Conservation (phyloP, 1,140 invertebrate species). For the Meloidogyne chitwoodi region DNA sequence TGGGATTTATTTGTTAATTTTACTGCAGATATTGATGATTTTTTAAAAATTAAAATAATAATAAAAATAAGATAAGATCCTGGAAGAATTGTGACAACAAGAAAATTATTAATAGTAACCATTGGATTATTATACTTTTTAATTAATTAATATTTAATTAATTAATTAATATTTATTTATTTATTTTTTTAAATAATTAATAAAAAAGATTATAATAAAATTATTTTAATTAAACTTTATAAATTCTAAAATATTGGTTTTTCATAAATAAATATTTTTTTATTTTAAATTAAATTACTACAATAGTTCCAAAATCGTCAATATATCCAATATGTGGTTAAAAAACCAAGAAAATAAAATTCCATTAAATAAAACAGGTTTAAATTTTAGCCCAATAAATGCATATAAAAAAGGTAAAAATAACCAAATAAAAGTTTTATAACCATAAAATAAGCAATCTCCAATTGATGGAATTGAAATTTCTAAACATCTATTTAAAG, state of each 20-base stretch:
- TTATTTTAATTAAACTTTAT: no score
- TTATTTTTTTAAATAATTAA: no score
- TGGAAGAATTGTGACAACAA: neutral
- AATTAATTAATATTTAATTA: no score
- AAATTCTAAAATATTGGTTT: no score
- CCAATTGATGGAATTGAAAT: slow-evolving; percentile 7
- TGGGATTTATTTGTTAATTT: neutral
- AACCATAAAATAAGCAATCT: slow-evolving; percentile 17
- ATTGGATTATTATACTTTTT: neutral
- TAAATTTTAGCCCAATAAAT: neutral
- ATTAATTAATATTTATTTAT: no score
- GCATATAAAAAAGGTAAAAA: slow-evolving; percentile 2
- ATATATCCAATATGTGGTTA: slow-evolving; percentile 23
- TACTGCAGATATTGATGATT: neutral
- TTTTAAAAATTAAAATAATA: neutral
- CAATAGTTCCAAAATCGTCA: slow-evolving; percentile 4
- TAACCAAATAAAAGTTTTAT: neutral
- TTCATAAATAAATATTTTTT: no score
- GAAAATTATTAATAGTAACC: neutral
- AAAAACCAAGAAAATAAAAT: slow-evolving; percentile 25
- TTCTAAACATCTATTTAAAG: slow-evolving; percentile 18
- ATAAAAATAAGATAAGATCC: neutral
- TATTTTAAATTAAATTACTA: neutral
- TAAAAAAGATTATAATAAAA: no score
- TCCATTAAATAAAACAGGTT: slow-evolving; percentile 17